These are phyloP conservation scores for Tangara arthus DNA, from an alignment of 2,797 vertebrate genomes.

Conservation along the genomic window DNA sequence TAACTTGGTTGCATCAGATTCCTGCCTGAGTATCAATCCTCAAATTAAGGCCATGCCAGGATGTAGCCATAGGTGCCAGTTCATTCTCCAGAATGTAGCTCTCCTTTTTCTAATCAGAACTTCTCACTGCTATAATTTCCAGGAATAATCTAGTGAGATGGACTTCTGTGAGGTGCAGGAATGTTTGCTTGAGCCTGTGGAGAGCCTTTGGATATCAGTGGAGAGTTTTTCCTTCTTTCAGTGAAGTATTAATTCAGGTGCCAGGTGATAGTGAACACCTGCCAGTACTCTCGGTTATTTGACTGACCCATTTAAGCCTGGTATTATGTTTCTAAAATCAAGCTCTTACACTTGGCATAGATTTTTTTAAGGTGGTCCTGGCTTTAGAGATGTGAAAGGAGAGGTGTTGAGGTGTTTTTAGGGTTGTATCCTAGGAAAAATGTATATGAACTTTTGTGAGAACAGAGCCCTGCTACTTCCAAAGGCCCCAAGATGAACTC, in stretches of 20 bases:
- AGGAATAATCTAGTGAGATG: background rate
- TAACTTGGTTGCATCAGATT: background rate
- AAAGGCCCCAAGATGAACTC: background rate
- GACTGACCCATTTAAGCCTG: background rate
- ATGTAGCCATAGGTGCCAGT: background rate
- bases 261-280: background rate
- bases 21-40: background rate
- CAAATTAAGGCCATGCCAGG: background rate
- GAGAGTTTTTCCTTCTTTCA: background rate
- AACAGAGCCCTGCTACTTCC: background rate
- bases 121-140: background rate
- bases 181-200: background rate
- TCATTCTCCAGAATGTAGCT: background rate
- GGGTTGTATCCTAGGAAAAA: background rate
- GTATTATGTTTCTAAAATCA: background rate
- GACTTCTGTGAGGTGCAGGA: background rate
- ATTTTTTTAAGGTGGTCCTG: background rate
- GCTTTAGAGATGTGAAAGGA: background rate
- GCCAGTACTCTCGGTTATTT: background rate
- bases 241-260: background rate
- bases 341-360: background rate
- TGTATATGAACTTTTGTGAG: background rate
- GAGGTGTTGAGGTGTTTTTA: background rate
- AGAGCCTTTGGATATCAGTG: background rate
- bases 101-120: background rate